phyloP scores from a whole-genome alignment of 2,797 vertebrate genomes.

The Sebastes umbrosus region DNA sequence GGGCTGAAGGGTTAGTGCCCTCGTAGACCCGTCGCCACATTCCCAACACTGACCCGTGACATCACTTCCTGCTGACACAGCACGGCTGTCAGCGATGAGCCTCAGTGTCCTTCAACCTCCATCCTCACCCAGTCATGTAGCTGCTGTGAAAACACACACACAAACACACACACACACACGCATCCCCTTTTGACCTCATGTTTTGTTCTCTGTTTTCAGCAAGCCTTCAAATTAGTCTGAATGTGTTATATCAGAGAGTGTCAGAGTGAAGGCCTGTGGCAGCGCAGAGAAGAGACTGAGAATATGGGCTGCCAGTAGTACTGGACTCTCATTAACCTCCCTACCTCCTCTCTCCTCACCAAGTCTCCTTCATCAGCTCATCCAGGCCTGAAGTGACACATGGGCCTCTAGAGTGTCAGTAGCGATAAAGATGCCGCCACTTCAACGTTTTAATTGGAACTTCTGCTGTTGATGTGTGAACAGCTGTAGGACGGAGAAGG shows the following conservation, averaged over 20 bases:
- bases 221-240: slow-evolving; percentile 63
- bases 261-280: slow-evolving; percentile 56
- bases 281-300: slow-evolving; percentile 43
- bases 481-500: slow-evolving; percentile 84
- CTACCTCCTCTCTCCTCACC: slow-evolving; percentile 66
- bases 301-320: slow-evolving; percentile 64
- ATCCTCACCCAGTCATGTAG: slow-evolving; percentile 50
- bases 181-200: slow-evolving; percentile 58
- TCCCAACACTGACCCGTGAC: slow-evolving; percentile 77
- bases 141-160: slow-evolving; percentile 40
- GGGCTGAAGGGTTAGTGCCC: slow-evolving; percentile 72
- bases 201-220: slow-evolving; percentile 63
- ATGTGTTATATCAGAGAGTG: slow-evolving; percentile 57
- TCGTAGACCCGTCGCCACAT: slow-evolving; percentile 56
- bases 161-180: not conserved
- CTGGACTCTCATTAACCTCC: slow-evolving; percentile 81
- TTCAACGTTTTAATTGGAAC: slow-evolving; percentile 83
- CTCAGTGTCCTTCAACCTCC: slow-evolving; percentile 51
- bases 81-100: slow-evolving; percentile 67
- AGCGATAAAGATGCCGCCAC: slow-evolving; percentile 79
- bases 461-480: slow-evolving; percentile 82
- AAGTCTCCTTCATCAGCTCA: slow-evolving; percentile 78
- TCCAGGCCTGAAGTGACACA: slow-evolving; percentile 78
- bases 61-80: slow-evolving; percentile 76
- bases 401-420: slow-evolving; percentile 77